Percentiles rank a stretch among this genome's conserved stretches.
phyloP scores from a whole-genome alignment of 30 jellyfish, hydroid and myxozoan species.

The Nemopilema nomurai region DNA sequence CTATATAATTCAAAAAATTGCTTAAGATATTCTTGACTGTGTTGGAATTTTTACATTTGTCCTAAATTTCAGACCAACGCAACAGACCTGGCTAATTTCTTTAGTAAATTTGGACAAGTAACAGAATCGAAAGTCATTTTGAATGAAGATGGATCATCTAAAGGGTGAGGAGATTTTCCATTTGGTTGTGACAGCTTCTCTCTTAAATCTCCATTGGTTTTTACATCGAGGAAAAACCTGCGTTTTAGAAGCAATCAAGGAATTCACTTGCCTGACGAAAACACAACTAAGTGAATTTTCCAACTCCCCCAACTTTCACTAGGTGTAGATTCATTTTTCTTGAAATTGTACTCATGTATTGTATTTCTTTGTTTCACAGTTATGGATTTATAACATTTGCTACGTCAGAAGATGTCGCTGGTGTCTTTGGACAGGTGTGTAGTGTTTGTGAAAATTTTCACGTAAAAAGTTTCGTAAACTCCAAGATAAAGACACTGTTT shows the following conservation, averaged over 20 bases:
- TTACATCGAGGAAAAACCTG: no score
- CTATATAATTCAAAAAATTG: no score
- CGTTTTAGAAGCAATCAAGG: no score
- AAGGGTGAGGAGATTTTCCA: constrained; percentile 51
- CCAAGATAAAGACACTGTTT: no score
- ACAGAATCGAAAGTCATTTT: constrained; percentile 58
- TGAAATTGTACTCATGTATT: background rate
- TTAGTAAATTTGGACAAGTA: constrained; percentile 50
- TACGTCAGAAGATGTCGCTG: constrained; percentile 36
- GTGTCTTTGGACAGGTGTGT: constrained; percentile 62
- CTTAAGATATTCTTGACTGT: no score
- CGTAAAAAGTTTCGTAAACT: background rate
- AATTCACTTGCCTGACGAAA: no score
- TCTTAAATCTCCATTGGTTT: no score
- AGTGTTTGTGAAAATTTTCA: background rate
- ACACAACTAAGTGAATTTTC: background rate
- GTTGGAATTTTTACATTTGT: no score
- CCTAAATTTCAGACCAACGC: constrained; percentile 66
- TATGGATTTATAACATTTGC: constrained; percentile 68
- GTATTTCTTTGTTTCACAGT: constrained; percentile 11
- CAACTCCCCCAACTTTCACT: no score
- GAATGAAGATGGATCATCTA: constrained; percentile 63
- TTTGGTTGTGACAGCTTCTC: no score
- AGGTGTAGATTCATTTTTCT: no score
- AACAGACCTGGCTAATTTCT: constrained; percentile 52